Conservation (phyloP, 1,140 invertebrate genomes). For the Coboldia fuscipes region DNA sequence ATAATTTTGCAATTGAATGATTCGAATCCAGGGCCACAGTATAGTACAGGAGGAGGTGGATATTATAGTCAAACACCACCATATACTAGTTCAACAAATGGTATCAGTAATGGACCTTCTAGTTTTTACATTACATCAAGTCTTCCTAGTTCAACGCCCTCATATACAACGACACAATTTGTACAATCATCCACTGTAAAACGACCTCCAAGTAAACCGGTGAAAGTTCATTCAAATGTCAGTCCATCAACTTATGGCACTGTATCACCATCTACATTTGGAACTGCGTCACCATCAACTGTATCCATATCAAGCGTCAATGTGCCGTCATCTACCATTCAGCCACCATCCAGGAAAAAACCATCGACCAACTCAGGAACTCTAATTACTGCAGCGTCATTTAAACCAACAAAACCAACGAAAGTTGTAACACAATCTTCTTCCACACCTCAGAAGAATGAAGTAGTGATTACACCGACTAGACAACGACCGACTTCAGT, state of each 20-base stretch:
- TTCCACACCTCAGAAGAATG: not conserved
- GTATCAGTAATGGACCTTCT: not conserved
- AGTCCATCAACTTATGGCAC: too few relatives aligned
- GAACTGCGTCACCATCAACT: not conserved
- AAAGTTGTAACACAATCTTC: not conserved
- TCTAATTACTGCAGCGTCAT: too few relatives aligned
- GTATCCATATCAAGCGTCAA: not conserved
- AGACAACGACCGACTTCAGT: not conserved
- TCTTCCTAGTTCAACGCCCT: not conserved
- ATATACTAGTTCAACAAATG: not conserved
- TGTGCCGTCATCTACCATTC: too few relatives aligned
- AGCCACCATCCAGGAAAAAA: too few relatives aligned
- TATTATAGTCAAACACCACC: not conserved
- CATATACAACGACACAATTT: not conserved
- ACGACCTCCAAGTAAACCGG: not conserved
- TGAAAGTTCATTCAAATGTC: too few relatives aligned
- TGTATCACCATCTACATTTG: not conserved
- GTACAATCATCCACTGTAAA: not conserved
- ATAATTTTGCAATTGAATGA: conserved; percentile 45
- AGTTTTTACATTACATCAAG: conserved; percentile 1
- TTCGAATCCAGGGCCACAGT: conserved; percentile 23
- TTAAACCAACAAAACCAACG: not conserved
- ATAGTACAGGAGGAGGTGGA: conserved; percentile 4
- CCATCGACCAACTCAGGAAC: too few relatives aligned
- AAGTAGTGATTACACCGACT: not conserved